Conservation (phyloP, 2,113 vertebrate genomes). For the Caracal caracal region DNA sequence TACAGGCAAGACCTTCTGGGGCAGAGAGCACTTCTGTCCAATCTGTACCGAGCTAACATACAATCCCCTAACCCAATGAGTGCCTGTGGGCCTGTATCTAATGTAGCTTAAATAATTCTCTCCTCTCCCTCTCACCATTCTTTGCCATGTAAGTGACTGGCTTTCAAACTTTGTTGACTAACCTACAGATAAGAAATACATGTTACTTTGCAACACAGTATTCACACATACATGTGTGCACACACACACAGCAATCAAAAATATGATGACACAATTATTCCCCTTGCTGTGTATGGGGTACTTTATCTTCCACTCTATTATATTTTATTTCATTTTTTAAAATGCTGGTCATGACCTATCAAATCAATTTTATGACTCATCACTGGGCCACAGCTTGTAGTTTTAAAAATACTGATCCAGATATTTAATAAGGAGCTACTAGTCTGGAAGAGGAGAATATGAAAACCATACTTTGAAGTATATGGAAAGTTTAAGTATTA, state of each 20-base stretch:
- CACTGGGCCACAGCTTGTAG: slow-evolving; percentile 29
- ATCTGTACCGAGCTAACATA: not conserved
- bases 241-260: not conserved
- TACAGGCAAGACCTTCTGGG: not conserved
- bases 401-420: slow-evolving; percentile 50
- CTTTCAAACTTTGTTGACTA: not conserved
- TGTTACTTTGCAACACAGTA: not conserved
- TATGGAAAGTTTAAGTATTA: not conserved
- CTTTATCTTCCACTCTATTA: slow-evolving; percentile 20
- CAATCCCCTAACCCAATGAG: not conserved
- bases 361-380: slow-evolving; percentile 53
- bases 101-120: not conserved
- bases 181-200: not conserved
- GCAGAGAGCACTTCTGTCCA: not conserved
- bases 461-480: slow-evolving; percentile 10
- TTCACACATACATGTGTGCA: not conserved
- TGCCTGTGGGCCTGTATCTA: not conserved
- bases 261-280: not conserved
- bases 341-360: slow-evolving; percentile 43
- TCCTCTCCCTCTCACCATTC: not conserved
- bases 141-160: not conserved
- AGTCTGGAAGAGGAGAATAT: slow-evolving; percentile 26
- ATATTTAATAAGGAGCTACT: slow-evolving; percentile 57
- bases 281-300: not conserved
- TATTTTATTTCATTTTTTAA: slow-evolving; percentile 10